Evolutionary conservation across 2,888 invertebrate species (phyloP), one percentile per base, ranked within the genome.

Genomic region (Augiades crinisus): DNA sequence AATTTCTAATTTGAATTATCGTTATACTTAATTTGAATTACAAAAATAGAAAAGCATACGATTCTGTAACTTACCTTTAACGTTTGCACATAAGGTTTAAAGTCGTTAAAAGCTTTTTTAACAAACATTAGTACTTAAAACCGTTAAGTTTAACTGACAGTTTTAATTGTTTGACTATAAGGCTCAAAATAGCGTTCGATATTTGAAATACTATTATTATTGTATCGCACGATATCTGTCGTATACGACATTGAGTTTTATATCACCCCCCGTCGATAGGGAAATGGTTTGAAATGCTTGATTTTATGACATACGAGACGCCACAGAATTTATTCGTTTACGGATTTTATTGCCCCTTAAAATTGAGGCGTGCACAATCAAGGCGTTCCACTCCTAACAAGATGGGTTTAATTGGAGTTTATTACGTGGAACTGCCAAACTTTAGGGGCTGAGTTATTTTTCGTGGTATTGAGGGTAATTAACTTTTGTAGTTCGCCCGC

Each of bases 291-390:
- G 38, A 40, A 40, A 31, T 22, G 51, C 38, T 56, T 56, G 56
- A 58, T 59, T 62, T 63, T 62, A 60, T 59, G 57, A 60, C 55
- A 54, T 56, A 59, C 54, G 56, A 53, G 59, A 61, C 57, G 49
- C 27, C 55, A 41, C 47, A 36, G 50, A 58, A 59, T 63, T 61
- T 57, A 58, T 58, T 34, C 21, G 41, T 49, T 49, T 55, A 44
- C 54, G 45, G 37, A 54, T 51, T 62, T 60, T 58, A 63, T 50
- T 55, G 57, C 36, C 55, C 54, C 55, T 61, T 60, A 59, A 57
- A 52, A 54, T 55, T 62, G 57, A 62, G n/a, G n/a, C n/a, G n/a
- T n/a, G n/a, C n/a, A n/a, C n/a, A n/a, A n/a, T n/a, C n/a, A n/a
- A n/a, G n/a, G n/a, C n/a, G n/a, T n/a, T n/a, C n/a, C n/a, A n/a